Evolutionary conservation across 2,797 vertebrate species (phyloP).

Genomic region (Scolopax bukidnonensis): DNA sequence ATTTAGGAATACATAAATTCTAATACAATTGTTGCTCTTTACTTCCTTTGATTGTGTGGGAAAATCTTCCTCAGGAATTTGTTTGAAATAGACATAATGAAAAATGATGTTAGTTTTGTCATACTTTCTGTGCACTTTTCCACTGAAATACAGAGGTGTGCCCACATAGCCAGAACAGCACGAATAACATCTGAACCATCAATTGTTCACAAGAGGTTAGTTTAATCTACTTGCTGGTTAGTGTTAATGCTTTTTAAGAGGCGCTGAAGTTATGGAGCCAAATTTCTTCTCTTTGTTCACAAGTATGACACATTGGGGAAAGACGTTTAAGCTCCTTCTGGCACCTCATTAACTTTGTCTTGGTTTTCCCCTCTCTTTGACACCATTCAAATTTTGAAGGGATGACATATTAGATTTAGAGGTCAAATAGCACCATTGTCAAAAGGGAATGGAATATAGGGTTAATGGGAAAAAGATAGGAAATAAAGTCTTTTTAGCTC

Average conservation of each 20-base stretch:
- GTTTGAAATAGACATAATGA: background rate
- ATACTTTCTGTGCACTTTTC: background rate
- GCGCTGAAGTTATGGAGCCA: background rate
- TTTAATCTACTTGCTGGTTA: background rate
- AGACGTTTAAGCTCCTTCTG: background rate
- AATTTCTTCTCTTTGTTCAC: background rate
- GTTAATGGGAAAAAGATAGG: background rate
- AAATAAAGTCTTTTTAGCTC: background rate
- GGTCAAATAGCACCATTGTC: background rate
- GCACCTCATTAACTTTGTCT: background rate
- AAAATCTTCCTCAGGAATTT: background rate
- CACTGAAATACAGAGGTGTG: background rate
- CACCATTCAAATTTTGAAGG: background rate
- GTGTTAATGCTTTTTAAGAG: background rate
- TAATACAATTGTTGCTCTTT: background rate
- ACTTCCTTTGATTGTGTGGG: background rate
- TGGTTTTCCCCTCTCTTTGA: background rate
- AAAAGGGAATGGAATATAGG: background rate
- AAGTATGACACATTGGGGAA: background rate
- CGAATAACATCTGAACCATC: background rate
- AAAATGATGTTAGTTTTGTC: background rate
- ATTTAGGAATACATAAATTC: background rate
- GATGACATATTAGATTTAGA: background rate
- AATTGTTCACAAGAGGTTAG: background rate
- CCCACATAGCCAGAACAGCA: background rate